phyloP scores from a whole-genome alignment of 1,140 invertebrate species.

The Diorhabda carinulata region DNA sequence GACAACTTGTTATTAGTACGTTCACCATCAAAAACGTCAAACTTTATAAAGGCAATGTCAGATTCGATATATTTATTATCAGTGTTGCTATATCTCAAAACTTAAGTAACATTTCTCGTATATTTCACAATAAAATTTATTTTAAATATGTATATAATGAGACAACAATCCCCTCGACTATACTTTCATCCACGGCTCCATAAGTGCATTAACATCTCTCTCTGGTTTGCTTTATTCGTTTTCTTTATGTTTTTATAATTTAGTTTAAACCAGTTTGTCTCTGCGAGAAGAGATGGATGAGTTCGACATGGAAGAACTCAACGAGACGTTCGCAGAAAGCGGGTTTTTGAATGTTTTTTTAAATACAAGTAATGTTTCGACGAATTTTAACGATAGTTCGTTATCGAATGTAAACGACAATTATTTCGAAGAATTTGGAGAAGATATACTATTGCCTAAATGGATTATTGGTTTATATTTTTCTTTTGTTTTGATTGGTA shows the following conservation, averaged over 20 bases:
- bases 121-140: too few relatives aligned
- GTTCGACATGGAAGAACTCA: not conserved
- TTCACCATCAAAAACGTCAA: too few relatives aligned
- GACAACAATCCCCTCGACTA: not conserved
- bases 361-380: conserved; percentile 3
- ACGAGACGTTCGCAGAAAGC: not conserved
- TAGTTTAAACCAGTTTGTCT: not conserved
- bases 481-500: conserved; percentile 15
- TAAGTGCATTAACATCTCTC: not conserved
- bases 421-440: not conserved
- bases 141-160: too few relatives aligned
- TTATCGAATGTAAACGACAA: not conserved
- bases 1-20: too few relatives aligned
- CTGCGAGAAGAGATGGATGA: not conserved
- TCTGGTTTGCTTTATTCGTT: not conserved
- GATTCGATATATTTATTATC: too few relatives aligned
- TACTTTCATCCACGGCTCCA: not conserved
- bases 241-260: not conserved
- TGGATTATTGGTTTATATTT: conserved; percentile 23
- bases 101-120: too few relatives aligned
- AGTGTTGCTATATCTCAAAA: too few relatives aligned
- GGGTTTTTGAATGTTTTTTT: not conserved
- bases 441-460: not conserved
- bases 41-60: too few relatives aligned
- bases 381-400: not conserved